A percentile compares a stretch with the other conserved stretches of the same genome.
Evolutionary conservation across 1,140 invertebrate genomes (phyloP).

Genomic region (Nephila pilipes): DNA sequence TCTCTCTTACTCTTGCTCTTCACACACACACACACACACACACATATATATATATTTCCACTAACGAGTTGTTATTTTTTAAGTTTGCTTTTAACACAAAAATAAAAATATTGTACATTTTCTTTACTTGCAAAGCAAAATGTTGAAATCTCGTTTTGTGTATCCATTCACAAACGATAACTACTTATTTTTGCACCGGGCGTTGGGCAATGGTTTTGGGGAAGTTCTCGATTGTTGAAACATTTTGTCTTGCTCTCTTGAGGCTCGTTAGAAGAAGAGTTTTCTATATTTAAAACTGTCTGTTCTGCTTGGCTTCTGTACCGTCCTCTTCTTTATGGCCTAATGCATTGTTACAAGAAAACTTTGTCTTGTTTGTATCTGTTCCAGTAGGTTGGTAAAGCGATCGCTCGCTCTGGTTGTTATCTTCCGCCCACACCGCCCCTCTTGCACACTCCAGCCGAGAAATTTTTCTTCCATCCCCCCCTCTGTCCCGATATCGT

Average conservation of each 20-base stretch:
- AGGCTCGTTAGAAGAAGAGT: not conserved
- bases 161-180: not conserved
- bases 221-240: not conserved
- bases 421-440: not conserved
- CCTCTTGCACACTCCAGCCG: not conserved
- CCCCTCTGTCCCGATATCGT: slow-evolving; percentile 4
- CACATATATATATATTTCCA: too few species aligned
- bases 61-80: too few species aligned
- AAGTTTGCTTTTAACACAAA: too few species aligned
- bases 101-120: too few species aligned
- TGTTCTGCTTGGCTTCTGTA: too few species aligned
- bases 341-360: slow-evolving; percentile 28
- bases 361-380: slow-evolving; percentile 21
- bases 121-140: too few species aligned
- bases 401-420: not conserved
- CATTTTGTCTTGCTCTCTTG: not conserved
- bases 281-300: not conserved
- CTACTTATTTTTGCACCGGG: not conserved
- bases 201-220: not conserved
- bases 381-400: slow-evolving; percentile 12
- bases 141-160: too few species aligned
- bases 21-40: too few species aligned
- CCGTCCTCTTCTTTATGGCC: too few species aligned
- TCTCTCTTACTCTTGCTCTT: too few species aligned
- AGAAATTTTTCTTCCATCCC: slow-evolving; percentile 17